Percentiles rank a stretch among this genome's conserved stretches.
phyloP scores from a whole-genome alignment of 2,113 vertebrate species.

The Actinemys pallida region DNA sequence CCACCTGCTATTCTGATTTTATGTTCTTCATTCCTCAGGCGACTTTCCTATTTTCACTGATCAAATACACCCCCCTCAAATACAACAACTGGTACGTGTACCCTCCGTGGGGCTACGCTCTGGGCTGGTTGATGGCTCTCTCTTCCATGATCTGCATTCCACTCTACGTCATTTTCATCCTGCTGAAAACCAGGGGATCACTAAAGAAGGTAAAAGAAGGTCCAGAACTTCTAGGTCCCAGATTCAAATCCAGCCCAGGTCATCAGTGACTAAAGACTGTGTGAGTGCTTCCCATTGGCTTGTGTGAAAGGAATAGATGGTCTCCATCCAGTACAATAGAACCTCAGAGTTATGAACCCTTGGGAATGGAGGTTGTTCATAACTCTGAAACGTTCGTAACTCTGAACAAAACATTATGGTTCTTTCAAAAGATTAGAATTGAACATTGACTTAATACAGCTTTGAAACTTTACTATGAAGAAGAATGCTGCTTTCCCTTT shows the following conservation, averaged over 20 bases:
- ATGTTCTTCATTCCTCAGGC: constrained; percentile 77
- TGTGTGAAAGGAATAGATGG: background rate
- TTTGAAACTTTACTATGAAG: too few species aligned
- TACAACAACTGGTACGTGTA: constrained; percentile 93
- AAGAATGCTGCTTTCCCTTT: too few species aligned
- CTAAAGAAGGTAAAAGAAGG: constrained; percentile 84
- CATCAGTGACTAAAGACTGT: background rate
- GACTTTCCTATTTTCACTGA: constrained; percentile 92
- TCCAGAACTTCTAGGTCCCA: background rate
- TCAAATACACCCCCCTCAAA: constrained; percentile 89
- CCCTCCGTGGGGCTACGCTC: constrained; percentile 32
- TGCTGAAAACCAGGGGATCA: constrained; percentile 4
- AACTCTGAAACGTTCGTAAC: too few species aligned
- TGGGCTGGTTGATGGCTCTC: too few species aligned
- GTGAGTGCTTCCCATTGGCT: background rate
- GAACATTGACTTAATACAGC: too few species aligned
- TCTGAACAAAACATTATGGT: too few species aligned
- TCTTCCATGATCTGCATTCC: too few species aligned
- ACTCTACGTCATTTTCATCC: too few species aligned
- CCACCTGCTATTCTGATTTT: background rate
- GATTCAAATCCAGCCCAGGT: background rate
- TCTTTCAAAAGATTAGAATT: too few species aligned
- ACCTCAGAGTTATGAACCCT: too few species aligned
- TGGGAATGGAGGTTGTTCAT: too few species aligned
- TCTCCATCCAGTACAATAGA: background rate